phyloP scores from a whole-genome alignment of 2,797 vertebrate species.

The Gobionotothen gibberifrons region DNA sequence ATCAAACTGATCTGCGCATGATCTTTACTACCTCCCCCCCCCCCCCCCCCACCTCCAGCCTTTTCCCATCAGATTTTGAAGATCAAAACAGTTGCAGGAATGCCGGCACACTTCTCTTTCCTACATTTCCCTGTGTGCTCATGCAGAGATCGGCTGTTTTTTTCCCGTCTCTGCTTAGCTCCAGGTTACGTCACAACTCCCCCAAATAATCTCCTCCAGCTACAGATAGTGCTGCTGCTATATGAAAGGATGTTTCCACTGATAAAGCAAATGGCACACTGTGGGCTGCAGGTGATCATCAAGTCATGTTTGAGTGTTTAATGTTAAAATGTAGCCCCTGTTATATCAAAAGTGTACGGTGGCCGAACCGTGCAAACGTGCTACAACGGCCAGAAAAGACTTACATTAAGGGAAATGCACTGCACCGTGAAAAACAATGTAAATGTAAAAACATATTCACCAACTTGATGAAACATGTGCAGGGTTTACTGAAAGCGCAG shows the following conservation, averaged over 20 bases:
- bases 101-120: constrained; percentile 7
- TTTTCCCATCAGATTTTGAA: constrained; percentile 10
- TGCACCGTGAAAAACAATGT: too few species aligned
- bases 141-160: constrained; percentile 26
- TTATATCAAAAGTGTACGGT: too few species aligned
- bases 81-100: constrained; percentile 12
- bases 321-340: not conserved
- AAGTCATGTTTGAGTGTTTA: not conserved
- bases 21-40: not conserved
- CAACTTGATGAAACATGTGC: too few species aligned
- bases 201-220: constrained; percentile 63
- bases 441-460: too few species aligned
- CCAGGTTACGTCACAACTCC: constrained; percentile 74
- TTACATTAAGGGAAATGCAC: too few species aligned
- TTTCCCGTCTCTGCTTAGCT: constrained; percentile 54
- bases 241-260: constrained; percentile 32
- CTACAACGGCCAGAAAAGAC: too few species aligned
- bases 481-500: too few species aligned
- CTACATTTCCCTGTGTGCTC: constrained; percentile 22
- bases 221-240: constrained; percentile 34
- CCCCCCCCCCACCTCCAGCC: not conserved
- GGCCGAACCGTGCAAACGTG: too few species aligned
- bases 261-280: constrained; percentile 19
- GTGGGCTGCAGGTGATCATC: constrained; percentile 26
- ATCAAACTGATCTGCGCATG: constrained; percentile 1